phyloP scores from a whole-genome alignment of 2,888 invertebrate species.

The Drosophila aldrichi region DNA sequence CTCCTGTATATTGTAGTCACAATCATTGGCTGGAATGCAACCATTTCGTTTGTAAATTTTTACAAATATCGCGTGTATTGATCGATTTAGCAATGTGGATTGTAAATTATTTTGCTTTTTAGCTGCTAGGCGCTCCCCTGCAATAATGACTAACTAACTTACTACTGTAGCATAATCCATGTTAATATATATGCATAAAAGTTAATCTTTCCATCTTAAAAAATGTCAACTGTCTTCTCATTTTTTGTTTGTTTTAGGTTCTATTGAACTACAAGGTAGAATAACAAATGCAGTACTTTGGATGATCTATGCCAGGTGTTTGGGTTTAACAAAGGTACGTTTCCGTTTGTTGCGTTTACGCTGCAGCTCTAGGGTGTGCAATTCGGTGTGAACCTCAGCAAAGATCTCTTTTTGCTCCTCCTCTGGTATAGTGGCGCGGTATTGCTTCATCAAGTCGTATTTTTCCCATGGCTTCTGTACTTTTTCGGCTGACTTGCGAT shows the following conservation, averaged over 20 bases:
- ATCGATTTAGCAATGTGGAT: conserved; percentile 41
- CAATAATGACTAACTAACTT: conserved; percentile 58
- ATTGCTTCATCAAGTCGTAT: conserved; percentile 97
- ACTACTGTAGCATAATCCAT: conserved; percentile 48
- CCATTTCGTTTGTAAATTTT: conserved; percentile 92
- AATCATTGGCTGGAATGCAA: conserved; percentile 93
- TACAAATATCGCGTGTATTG: conserved; percentile 92
- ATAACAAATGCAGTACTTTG: conserved; percentile 47
- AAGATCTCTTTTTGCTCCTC: conserved; percentile 95
- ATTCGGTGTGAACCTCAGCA: conserved; percentile 91
- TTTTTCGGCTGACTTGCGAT: conserved; percentile 86
- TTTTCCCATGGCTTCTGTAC: conserved; percentile 93
- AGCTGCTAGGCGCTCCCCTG: conserved; percentile 53
- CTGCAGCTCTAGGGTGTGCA: conserved; percentile 90
- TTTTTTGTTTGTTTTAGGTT: conserved; percentile 17
- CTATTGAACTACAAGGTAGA: conserved; percentile 53
- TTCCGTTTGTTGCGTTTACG: conserved; percentile 88
- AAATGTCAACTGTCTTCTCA: conserved; percentile 5
- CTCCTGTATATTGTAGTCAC: conserved; percentile 92
- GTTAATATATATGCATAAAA: conserved; percentile 44
- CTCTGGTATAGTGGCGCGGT: conserved; percentile 94
- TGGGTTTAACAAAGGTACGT: conserved; percentile 88
- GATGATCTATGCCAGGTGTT: conserved; percentile 85
- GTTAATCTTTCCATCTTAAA: conserved; percentile 38
- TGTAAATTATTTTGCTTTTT: conserved; percentile 70